Evolutionary conservation across 2,113 vertebrate genomes (phyloP).

Genomic region (Rhinopomastus cyanomelas): DNA sequence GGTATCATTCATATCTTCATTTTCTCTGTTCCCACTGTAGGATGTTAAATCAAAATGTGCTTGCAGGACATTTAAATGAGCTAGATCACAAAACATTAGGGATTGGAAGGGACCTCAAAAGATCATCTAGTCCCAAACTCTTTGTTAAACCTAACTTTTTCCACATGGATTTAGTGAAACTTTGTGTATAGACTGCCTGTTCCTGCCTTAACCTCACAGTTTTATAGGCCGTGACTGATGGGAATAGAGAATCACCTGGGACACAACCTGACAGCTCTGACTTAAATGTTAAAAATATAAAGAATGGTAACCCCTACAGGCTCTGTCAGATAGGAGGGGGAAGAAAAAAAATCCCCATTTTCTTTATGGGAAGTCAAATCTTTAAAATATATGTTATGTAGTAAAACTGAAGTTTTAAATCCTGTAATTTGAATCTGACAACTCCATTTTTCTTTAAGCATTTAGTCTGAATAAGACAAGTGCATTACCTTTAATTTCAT

Average conservation of each 20-base stretch:
- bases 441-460: slow-evolving; percentile 68
- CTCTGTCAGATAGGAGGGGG: slow-evolving; percentile 18
- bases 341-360: slow-evolving; percentile 48
- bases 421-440: slow-evolving; percentile 65
- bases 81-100: no score
- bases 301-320: slow-evolving; percentile 46
- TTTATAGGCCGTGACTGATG: slow-evolving; percentile 25
- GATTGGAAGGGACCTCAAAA: no score
- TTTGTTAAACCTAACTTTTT: neutral
- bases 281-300: slow-evolving; percentile 61
- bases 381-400: slow-evolving; percentile 43
- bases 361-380: slow-evolving; percentile 62
- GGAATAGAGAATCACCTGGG: slow-evolving; percentile 41
- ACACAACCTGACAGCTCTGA: slow-evolving; percentile 54
- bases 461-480: slow-evolving; percentile 61
- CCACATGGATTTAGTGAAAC: neutral
- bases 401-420: slow-evolving; percentile 65
- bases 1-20: neutral
- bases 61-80: neutral
- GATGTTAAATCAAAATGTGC: neutral
- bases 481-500: slow-evolving; percentile 69
- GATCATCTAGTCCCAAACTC: no score
- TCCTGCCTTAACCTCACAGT: slow-evolving; percentile 44
- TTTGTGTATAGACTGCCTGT: neutral
- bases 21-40: neutral